phyloP scores from a whole-genome alignment of 1,140 invertebrate species.

The Diorhabda elongata region DNA sequence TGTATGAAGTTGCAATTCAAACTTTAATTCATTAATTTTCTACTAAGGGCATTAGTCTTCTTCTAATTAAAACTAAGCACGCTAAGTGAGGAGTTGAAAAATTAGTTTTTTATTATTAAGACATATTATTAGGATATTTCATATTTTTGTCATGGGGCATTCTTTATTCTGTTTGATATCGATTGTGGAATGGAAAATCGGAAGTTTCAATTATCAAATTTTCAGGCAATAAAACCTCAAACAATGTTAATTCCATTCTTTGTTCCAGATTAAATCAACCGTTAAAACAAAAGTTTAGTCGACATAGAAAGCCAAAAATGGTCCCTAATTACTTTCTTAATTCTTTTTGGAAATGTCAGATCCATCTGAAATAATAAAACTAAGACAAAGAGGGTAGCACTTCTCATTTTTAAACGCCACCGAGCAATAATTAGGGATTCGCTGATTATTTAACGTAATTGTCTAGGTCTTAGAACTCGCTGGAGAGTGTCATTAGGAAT shows the following conservation, averaged over 20 bases:
- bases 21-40: no score
- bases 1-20: no score
- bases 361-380: constrained; percentile 36
- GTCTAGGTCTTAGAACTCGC: constrained; percentile 25
- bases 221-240: constrained; percentile 13
- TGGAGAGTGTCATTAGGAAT: constrained; percentile 42
- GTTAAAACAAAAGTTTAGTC: constrained; percentile 36
- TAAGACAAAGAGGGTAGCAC: constrained; percentile 28
- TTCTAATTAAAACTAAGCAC: no score
- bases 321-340: constrained; percentile 40
- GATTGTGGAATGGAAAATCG: neutral
- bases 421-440: constrained; percentile 23
- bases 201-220: constrained; percentile 10
- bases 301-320: constrained; percentile 34
- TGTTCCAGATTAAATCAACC: constrained; percentile 37
- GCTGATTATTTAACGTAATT: constrained; percentile 22
- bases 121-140: no score
- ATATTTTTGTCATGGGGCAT: no score
- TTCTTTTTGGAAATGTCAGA: constrained; percentile 35
- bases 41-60: no score
- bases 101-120: no score
- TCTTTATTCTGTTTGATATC: no score
- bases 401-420: constrained; percentile 36
- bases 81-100: no score
- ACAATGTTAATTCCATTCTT: constrained; percentile 27